These are phyloP conservation scores for Lasioglossum marginatum DNA, from an alignment of 2,888 invertebrate genomes.

Conservation along the genomic window DNA sequence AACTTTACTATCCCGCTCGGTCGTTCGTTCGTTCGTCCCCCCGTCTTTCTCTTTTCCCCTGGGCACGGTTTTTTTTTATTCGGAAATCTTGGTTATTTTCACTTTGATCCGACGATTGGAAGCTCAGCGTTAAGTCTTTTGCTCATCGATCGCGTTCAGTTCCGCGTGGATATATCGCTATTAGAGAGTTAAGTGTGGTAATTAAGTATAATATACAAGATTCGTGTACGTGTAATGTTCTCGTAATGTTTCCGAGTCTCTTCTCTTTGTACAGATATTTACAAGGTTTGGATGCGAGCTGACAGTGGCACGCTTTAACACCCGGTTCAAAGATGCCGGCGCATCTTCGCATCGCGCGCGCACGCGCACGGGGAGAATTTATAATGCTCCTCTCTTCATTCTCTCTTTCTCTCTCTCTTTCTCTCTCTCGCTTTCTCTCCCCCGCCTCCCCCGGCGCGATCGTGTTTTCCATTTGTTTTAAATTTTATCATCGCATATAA, in stretches of 20 bases:
- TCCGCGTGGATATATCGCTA: slow-evolving; percentile 75
- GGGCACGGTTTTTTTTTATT: background rate
- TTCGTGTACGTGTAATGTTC: slow-evolving; percentile 67
- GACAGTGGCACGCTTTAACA: slow-evolving; percentile 56
- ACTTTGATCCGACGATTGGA: slow-evolving; percentile 30
- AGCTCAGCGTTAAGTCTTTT: slow-evolving; percentile 54
- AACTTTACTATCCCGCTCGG: background rate
- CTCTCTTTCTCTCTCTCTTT: background rate
- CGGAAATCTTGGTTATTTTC: background rate
- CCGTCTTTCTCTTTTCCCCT: no score
- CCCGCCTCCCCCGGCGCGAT: background rate
- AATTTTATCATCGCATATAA: slow-evolving; percentile 80
- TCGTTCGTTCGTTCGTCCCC: no score
- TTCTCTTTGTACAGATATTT: slow-evolving; percentile 73
- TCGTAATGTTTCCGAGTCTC: slow-evolving; percentile 70
- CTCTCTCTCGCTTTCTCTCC: background rate
- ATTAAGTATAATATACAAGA: slow-evolving; percentile 82
- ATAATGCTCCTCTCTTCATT: background rate
- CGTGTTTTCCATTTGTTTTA: slow-evolving; percentile 31
- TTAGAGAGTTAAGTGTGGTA: slow-evolving; percentile 81
- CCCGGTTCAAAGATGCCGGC: slow-evolving; percentile 50
- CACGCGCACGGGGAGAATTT: slow-evolving; percentile 15
- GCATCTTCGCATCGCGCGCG: slow-evolving; percentile 40
- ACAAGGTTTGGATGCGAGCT: slow-evolving; percentile 64
- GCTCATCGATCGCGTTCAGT: slow-evolving; percentile 41